Conservation (phyloP, 2,888 invertebrate species). For the Magallana nippona region DNA sequence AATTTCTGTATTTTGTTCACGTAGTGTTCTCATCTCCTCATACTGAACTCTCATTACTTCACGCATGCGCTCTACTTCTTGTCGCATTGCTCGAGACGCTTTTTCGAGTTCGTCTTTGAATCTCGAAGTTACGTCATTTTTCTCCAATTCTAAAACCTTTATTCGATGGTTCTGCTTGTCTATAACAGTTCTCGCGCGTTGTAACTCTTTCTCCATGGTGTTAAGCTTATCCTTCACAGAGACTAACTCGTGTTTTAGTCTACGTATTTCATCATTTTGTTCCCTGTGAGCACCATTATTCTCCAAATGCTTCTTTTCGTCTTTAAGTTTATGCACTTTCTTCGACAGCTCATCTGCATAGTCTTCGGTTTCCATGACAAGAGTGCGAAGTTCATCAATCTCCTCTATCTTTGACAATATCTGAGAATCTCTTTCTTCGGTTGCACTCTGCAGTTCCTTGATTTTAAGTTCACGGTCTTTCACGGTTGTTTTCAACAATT, state of each 20-base stretch:
- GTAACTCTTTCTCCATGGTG: slow-evolving; percentile 66
- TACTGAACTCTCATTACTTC: slow-evolving; percentile 73
- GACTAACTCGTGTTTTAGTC: slow-evolving; percentile 62
- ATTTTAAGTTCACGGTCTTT: slow-evolving; percentile 63
- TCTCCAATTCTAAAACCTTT: slow-evolving; percentile 61
- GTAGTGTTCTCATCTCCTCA: slow-evolving; percentile 68
- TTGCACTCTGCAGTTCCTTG: slow-evolving; percentile 54
- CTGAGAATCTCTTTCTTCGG: slow-evolving; percentile 62
- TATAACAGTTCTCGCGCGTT: slow-evolving; percentile 62
- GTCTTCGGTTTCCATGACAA: slow-evolving; percentile 67
- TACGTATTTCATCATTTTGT: slow-evolving; percentile 63
- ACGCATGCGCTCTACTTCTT: slow-evolving; percentile 71
- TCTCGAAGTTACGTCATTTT: slow-evolving; percentile 61
- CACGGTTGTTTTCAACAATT: slow-evolving; percentile 65
- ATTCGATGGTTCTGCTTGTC: slow-evolving; percentile 66
- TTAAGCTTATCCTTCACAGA: slow-evolving; percentile 63
- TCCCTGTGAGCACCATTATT: slow-evolving; percentile 59
- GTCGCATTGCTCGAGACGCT: slow-evolving; percentile 67
- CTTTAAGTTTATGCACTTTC: slow-evolving; percentile 61
- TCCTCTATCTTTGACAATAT: slow-evolving; percentile 65
- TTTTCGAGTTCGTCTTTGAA: slow-evolving; percentile 68
- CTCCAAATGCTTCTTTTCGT: slow-evolving; percentile 61
- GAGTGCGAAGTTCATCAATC: slow-evolving; percentile 63
- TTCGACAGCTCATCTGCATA: slow-evolving; percentile 66
- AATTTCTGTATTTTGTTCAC: slow-evolving; percentile 69